These are phyloP conservation scores for Aurelia sp. DNA, from an alignment of 30 jellyfish, hydroid and myxozoan species.

Conservation along the genomic window DNA sequence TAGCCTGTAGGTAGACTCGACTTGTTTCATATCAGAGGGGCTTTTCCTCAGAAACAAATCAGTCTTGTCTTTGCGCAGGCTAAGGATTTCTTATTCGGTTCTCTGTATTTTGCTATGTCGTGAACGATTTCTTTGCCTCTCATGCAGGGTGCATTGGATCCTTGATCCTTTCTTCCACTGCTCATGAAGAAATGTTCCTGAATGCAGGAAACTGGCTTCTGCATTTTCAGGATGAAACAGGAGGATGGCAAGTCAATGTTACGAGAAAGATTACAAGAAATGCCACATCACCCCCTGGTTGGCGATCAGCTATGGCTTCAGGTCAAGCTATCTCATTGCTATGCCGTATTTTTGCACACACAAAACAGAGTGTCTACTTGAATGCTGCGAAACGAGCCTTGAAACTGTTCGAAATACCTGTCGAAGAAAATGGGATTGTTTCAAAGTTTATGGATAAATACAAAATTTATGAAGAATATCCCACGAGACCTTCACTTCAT, in stretches of 20 bases:
- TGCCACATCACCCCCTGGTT: slow-evolving; percentile 74
- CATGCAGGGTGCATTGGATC: slow-evolving; percentile 33
- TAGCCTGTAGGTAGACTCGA: too few relatives aligned
- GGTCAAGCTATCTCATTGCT: slow-evolving; percentile 97
- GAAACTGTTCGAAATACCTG: slow-evolving; percentile 52
- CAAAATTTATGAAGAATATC: slow-evolving; percentile 93
- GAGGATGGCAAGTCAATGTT: slow-evolving; percentile 94
- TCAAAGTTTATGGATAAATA: slow-evolving; percentile 61
- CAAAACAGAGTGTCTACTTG: slow-evolving; percentile 63
- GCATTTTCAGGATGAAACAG: slow-evolving; percentile 75
- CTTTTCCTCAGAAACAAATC: too few relatives aligned
- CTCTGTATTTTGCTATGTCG: too few relatives aligned
- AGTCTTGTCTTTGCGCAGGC: too few relatives aligned
- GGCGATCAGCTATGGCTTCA: slow-evolving; percentile 96
- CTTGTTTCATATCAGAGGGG: too few relatives aligned
- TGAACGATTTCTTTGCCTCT: too few relatives aligned
- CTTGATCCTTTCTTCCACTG: slow-evolving; percentile 9
- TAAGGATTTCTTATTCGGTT: too few relatives aligned
- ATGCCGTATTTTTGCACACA: slow-evolving; percentile 70
- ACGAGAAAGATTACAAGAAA: slow-evolving; percentile 61
- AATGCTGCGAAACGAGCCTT: slow-evolving; percentile 83
- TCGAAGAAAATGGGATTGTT: slow-evolving; percentile 74
- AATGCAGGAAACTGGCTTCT: slow-evolving; percentile 94
- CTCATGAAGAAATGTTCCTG: slow-evolving; percentile 50
- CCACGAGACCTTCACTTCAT: slow-evolving; percentile 80